Evolutionary conservation across 2,113 vertebrate genomes (phyloP).

Genomic region (Chaetops frenatus): DNA sequence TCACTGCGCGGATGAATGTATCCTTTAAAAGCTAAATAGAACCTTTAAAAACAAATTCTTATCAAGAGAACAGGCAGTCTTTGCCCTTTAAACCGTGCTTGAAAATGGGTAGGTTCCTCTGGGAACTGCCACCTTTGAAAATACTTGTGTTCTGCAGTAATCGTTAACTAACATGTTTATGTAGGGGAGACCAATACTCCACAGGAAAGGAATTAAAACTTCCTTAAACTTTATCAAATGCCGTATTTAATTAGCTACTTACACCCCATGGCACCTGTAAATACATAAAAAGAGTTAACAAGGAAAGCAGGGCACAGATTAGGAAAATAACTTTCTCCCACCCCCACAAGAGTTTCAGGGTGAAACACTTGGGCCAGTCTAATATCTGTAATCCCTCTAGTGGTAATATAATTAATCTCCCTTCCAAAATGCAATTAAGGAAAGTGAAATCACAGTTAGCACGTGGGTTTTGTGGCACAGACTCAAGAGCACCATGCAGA

Average conservation of each 20-base stretch:
- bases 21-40: neutral
- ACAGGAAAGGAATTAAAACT: constrained; percentile 9
- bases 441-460: neutral
- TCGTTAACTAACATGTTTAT: constrained; percentile 13
- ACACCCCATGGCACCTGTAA: neutral
- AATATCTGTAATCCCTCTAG: constrained; percentile 48
- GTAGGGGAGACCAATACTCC: neutral
- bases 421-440: constrained; percentile 36
- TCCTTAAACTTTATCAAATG: constrained; percentile 6
- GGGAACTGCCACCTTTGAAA: neutral
- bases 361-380: neutral
- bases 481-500: neutral
- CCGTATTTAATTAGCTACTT: neutral
- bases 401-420: constrained; percentile 43
- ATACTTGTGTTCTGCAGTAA: neutral
- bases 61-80: neutral
- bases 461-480: neutral
- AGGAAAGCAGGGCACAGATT: neutral
- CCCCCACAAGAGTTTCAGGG: neutral
- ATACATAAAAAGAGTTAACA: constrained; percentile 8
- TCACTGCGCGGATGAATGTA: neutral
- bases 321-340: constrained; percentile 8
- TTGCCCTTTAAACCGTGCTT: constrained; percentile 2
- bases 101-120: neutral
- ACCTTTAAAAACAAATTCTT: neutral